phyloP scores from a whole-genome alignment of 2,113 vertebrate species.

The Mobula hypostoma region DNA sequence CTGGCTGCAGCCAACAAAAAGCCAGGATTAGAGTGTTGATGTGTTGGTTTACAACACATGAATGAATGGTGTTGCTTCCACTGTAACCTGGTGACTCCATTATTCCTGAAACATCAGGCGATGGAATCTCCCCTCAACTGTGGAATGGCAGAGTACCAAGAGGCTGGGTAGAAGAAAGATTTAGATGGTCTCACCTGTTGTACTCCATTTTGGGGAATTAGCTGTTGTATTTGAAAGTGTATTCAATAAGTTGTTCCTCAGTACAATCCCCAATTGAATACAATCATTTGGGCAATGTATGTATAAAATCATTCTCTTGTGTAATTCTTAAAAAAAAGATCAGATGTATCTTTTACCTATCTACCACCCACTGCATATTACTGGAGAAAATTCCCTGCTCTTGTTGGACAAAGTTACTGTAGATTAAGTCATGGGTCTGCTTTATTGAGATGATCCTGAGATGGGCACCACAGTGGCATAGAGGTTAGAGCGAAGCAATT shows the following conservation, averaged over 20 bases:
- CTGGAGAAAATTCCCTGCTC: neutral
- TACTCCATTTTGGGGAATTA: too few species aligned
- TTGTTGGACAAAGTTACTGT: neutral
- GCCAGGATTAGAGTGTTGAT: neutral
- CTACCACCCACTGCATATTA: neutral
- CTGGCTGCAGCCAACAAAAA: neutral
- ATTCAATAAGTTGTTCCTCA: neutral
- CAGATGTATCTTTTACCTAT: too few species aligned
- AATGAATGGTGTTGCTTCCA: neutral
- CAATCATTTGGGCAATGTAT: too few species aligned
- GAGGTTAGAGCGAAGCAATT: too few species aligned
- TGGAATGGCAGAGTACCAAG: neutral
- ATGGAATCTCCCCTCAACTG: neutral
- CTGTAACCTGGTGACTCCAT: neutral
- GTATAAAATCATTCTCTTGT: too few species aligned
- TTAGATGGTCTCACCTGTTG: neutral
- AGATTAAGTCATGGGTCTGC: neutral
- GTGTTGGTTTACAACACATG: neutral
- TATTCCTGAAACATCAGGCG: neutral
- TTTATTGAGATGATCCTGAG: too few species aligned
- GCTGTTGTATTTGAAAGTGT: neutral
- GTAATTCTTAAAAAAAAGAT: too few species aligned
- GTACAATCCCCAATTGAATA: too few species aligned
- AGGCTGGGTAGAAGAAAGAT: neutral
- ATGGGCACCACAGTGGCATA: too few species aligned